Evolutionary conservation across 2,113 vertebrate species (phyloP), one percentile per base, ranked within the genome.

Genomic region (Orthonyx spaldingii): DNA sequence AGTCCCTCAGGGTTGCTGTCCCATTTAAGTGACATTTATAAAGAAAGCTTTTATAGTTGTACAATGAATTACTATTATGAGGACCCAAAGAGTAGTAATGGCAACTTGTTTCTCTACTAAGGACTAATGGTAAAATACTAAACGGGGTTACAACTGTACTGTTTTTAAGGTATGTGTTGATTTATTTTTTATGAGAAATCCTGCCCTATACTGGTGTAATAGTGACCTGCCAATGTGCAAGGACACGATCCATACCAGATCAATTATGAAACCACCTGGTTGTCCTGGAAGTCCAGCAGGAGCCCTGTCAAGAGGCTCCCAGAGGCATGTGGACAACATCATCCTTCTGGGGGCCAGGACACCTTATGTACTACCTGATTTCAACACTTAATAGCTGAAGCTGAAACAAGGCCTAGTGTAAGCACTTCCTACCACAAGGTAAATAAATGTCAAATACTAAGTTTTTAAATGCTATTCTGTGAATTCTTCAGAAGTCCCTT

Each of bases 11-110:
- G 42, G 37, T 11, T 84, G 35, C 69, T 66, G 64, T 78, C 83
- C 80, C 39, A 89, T 72, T 93, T 90, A 80, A 93, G 21, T 41
- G 79, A 74, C 57, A 84, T 84, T 78, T 70, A 80, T 66, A 49
- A 88, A 76, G 47, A 53, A 18, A 72, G 13, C 4, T 61, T 86
- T 55, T 84, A 42, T 33, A 72, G 32, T 37, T 64, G 22, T 30
- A 53, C 23, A 53, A 76, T 65, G 28, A 87, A 63, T 89, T 77
- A 70, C 19, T 72, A 11, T 77, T 69, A 42, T 19, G 63, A 93
- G 32, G 13, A 83, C 13, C 9, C 61, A 70, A 63, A 79, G 32
- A 59, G 10, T 33, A 76, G 28, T 28, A 56, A 77, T 39, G 46
- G n/a, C 41, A 78, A 88, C 24, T 56, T 93, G 13, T 56, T 82